These are phyloP conservation scores for Puntigrus tetrazona DNA, from an alignment of 2,113 vertebrate species.

Conservation along the genomic window DNA sequence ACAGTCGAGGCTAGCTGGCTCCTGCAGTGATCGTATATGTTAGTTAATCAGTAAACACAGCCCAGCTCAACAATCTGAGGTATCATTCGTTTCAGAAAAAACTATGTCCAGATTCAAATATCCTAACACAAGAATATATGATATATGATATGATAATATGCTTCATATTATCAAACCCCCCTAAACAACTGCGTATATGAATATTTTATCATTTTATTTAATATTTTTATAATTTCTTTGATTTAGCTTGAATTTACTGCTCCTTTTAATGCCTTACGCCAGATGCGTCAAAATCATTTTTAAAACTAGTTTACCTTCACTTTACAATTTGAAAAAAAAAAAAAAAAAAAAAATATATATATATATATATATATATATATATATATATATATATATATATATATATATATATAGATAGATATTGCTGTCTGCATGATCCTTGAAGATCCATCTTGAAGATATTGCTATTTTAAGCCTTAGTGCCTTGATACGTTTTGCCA, in stretches of 20 bases:
- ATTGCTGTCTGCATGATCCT: neutral
- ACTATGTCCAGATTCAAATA: too few relatives aligned
- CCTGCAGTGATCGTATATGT: too few relatives aligned
- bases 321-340: neutral
- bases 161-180: neutral
- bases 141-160: too few relatives aligned
- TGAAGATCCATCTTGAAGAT: neutral
- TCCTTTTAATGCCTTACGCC: neutral
- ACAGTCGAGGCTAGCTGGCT: too few relatives aligned
- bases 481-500: neutral
- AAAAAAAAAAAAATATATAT: too few relatives aligned
- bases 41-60: too few relatives aligned
- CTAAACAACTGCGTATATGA: neutral
- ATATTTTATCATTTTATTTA: neutral
- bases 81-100: neutral
- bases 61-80: neutral
- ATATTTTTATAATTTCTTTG: neutral
- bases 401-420: too few relatives aligned
- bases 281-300: too few relatives aligned
- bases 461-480: neutral
- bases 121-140: neutral
- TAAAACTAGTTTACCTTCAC: neutral
- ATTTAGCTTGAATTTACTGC: neutral
- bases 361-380: too few relatives aligned
- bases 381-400: too few relatives aligned